phyloP scores from a whole-genome alignment of 2,888 invertebrate species.

The Leptodirus hochenwartii region DNA sequence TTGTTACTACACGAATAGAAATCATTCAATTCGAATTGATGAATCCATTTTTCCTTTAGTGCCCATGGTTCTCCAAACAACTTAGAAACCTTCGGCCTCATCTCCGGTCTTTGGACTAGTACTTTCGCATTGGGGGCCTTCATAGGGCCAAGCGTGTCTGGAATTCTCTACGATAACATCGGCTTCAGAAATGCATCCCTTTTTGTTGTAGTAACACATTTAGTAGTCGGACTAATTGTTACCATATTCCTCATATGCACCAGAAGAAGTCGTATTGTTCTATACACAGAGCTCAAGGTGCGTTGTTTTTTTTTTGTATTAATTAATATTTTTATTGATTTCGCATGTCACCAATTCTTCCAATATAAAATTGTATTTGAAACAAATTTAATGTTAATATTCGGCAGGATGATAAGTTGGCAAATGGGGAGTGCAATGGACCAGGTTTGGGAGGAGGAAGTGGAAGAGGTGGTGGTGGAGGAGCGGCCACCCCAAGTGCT shows the following conservation, averaged over 20 bases:
- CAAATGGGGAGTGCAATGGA: conserved; percentile 34
- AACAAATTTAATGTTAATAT: no score
- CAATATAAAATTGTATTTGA: no score
- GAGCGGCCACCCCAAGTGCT: conserved; percentile 24
- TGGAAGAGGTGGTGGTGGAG: conserved; percentile 19
- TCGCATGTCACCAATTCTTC: no score
- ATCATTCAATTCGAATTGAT: conserved; percentile 1
- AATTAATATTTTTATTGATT: no score
- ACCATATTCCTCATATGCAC: conserved; percentile 27
- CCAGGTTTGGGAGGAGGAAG: conserved; percentile 21
- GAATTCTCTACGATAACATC: conserved; percentile 51
- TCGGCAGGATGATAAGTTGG: conserved; percentile 7
- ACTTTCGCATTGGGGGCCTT: conserved; percentile 78
- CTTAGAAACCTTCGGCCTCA: conserved; percentile 73
- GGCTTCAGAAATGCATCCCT: conserved; percentile 53
- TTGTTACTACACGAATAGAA: not conserved
- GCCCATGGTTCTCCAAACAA: conserved; percentile 62
- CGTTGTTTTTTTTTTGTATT: no score
- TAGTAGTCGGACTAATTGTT: conserved; percentile 36
- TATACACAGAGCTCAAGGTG: no score
- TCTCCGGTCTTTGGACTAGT: conserved; percentile 82
- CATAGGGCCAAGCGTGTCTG: conserved; percentile 60
- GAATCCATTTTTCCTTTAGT: conserved; percentile 24
- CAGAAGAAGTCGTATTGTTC: conserved; percentile 12
- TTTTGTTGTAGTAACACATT: conserved; percentile 48